phyloP scores from a whole-genome alignment of 2,888 invertebrate species.

The Thereva unica region DNA sequence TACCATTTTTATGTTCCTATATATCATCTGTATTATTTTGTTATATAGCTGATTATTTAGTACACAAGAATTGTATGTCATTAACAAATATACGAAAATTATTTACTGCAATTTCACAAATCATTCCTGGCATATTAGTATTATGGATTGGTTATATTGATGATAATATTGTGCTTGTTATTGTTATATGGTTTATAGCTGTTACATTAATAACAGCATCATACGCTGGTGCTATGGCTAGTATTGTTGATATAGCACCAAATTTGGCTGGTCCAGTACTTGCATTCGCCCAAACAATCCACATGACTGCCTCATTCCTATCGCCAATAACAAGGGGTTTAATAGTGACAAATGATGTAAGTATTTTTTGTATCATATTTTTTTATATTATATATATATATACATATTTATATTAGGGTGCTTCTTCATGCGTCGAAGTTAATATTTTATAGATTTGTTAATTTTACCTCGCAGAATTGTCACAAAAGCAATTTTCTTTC shows the following conservation, averaged over 20 bases:
- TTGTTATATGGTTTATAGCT: conserved; percentile 70
- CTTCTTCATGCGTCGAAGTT: background rate
- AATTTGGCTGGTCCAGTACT: conserved; percentile 74
- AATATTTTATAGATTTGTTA: background rate
- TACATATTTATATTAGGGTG: background rate
- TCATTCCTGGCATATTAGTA: conserved; percentile 68
- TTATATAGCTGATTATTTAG: conserved; percentile 68
- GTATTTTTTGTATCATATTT: too few species aligned
- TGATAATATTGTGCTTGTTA: conserved; percentile 62
- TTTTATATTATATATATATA: background rate
- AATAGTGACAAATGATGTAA: conserved; percentile 64
- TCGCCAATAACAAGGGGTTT: conserved; percentile 69
- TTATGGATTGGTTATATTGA: conserved; percentile 68
- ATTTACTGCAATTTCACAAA: conserved; percentile 71
- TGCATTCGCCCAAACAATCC: conserved; percentile 76
- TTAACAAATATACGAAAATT: conserved; percentile 69
- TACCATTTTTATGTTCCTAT: conserved; percentile 72
- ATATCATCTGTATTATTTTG: conserved; percentile 72
- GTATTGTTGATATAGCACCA: conserved; percentile 77
- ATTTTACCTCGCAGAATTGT: too few species aligned
- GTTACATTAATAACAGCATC: conserved; percentile 73
- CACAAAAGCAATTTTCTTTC: too few species aligned
- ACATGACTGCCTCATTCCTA: conserved; percentile 74
- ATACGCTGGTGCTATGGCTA: conserved; percentile 77
- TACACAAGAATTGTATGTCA: conserved; percentile 63